These are phyloP conservation scores for Pelmatolapia mariae DNA, from an alignment of 2,113 vertebrate genomes.

Conservation along the genomic window DNA sequence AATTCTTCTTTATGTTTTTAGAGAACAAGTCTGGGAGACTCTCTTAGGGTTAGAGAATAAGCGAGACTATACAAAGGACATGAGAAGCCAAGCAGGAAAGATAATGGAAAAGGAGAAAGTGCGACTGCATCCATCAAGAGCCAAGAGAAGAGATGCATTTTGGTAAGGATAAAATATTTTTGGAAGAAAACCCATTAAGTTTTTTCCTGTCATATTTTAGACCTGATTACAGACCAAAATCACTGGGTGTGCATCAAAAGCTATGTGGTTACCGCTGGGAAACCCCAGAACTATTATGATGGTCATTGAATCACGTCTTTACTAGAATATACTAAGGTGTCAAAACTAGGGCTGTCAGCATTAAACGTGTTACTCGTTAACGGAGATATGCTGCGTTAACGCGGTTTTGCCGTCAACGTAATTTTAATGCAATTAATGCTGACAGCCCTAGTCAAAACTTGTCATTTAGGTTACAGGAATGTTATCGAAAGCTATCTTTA, in stretches of 20 bases:
- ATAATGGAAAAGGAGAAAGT: too few relatives aligned
- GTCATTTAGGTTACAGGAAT: neutral
- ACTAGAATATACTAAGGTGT: neutral
- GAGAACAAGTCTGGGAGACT: too few relatives aligned
- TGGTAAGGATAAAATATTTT: neutral
- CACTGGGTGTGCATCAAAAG: neutral
- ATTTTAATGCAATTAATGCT: fast-evolving
- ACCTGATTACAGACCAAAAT: too few relatives aligned
- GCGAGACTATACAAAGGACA: too few relatives aligned
- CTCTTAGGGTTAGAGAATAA: too few relatives aligned
- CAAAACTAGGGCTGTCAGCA: neutral
- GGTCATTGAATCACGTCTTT: fast-evolving
- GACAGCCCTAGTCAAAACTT: neutral
- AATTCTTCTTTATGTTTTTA: too few relatives aligned
- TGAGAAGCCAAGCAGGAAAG: too few relatives aligned
- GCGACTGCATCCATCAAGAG: too few relatives aligned
- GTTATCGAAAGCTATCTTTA: neutral
- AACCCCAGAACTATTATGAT: neutral
- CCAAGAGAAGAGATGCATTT: neutral
- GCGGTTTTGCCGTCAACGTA: neutral
- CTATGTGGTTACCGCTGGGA: fast-evolving
- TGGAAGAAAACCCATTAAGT: neutral
- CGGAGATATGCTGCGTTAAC: neutral
- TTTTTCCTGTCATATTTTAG: too few relatives aligned
- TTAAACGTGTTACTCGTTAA: neutral